phyloP scores from a whole-genome alignment of 2,888 invertebrate species.

The Tinea semifulvella region DNA sequence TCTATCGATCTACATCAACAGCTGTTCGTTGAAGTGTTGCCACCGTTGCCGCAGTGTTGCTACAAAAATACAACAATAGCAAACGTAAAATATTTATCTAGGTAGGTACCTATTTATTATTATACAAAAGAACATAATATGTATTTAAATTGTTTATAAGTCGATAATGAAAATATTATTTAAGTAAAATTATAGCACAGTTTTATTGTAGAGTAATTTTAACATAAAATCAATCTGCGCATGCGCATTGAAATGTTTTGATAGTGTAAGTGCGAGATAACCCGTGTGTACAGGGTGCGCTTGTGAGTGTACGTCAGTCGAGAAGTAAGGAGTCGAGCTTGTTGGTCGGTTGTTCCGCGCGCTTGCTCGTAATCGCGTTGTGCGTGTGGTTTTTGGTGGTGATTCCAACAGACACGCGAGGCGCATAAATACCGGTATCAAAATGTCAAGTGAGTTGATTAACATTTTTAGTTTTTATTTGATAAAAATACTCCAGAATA shows the following conservation, averaged over 20 bases:
- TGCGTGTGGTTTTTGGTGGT: constrained; percentile 52
- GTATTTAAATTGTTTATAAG: neutral
- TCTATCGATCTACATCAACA: constrained; percentile 59
- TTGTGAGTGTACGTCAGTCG: constrained; percentile 29
- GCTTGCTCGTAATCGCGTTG: constrained; percentile 26
- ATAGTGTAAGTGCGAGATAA: constrained; percentile 1
- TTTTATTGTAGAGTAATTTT: too few species aligned
- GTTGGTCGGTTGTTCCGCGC: constrained; percentile 36
- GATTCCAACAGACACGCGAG: constrained; percentile 55
- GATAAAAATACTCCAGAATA: too few species aligned
- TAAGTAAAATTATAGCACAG: too few species aligned
- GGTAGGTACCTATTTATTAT: neutral
- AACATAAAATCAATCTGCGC: neutral
- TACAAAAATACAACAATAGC: constrained; percentile 9
- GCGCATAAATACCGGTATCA: constrained; percentile 51
- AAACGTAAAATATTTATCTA: neutral
- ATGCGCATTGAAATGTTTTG: neutral
- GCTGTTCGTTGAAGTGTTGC: constrained; percentile 43
- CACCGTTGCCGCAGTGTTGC: constrained; percentile 22
- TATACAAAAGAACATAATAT: neutral
- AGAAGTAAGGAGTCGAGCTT: constrained; percentile 30
- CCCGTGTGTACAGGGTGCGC: neutral
- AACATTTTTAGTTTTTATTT: neutral
- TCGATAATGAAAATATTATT: neutral
- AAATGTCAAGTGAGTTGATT: constrained; percentile 55